phyloP scores from a whole-genome alignment of 2,113 vertebrate genomes.

The Cryptotis parvus region DNA sequence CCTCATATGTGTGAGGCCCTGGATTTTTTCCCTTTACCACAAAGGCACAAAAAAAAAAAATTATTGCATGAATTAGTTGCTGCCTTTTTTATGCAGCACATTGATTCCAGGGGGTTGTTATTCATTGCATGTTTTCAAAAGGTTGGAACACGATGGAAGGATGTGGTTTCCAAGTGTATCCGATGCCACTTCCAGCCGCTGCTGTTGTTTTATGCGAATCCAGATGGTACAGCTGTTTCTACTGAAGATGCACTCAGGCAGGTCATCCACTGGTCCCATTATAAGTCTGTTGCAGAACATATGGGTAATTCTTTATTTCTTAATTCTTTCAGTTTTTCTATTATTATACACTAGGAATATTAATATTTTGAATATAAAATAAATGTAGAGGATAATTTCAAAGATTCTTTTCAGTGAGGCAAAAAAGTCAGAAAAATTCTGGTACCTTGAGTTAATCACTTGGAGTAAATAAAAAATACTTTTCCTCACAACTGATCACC shows the following conservation, averaged over 20 bases:
- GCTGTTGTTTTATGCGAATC: constrained; percentile 96
- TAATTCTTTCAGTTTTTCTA: background rate
- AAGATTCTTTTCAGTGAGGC: background rate
- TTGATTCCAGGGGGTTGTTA: background rate
- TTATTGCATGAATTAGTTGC: background rate
- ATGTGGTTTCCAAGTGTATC: constrained; percentile 95
- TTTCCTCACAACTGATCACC: background rate
- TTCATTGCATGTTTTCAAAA: constrained; percentile 72
- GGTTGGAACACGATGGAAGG: constrained; percentile 97
- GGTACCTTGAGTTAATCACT: background rate
- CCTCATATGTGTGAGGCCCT: no score
- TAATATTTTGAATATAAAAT: background rate
- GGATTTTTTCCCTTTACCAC: no score
- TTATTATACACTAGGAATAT: background rate
- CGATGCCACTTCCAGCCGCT: constrained; percentile 97
- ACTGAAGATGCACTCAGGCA: constrained; percentile 91
- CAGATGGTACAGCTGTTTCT: constrained; percentile 93
- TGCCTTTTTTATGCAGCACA: background rate
- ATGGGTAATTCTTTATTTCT: constrained; percentile 86
- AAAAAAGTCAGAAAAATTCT: background rate
- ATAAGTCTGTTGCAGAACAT: constrained; percentile 87
- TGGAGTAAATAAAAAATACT: background rate
- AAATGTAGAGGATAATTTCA: constrained; percentile 8
- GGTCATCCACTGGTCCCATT: constrained; percentile 88
- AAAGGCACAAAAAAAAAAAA: background rate